Conservation (phyloP, 2,888 invertebrate species). For the Phortica magna region DNA sequence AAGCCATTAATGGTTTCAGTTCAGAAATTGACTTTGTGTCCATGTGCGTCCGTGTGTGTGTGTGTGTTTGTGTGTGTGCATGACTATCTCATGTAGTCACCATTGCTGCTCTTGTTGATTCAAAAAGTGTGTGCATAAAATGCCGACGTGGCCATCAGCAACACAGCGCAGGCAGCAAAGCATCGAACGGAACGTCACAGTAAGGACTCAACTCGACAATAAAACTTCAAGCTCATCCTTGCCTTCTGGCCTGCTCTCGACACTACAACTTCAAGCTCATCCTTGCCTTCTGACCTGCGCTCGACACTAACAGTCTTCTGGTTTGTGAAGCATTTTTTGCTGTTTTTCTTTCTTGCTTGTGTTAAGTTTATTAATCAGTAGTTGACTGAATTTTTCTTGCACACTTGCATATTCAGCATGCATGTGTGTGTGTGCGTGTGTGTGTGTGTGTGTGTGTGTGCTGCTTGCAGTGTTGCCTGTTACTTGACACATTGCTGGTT, state of each 20-base stretch:
- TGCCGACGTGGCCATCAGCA: too few species aligned
- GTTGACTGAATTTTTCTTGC: not conserved
- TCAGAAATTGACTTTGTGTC: conserved; percentile 15
- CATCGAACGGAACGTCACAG: not conserved
- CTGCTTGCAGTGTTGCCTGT: not conserved
- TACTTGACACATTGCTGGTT: too few species aligned
- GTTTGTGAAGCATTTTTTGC: conserved; percentile 32
- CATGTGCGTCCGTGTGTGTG: not conserved
- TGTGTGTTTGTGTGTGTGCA: not conserved
- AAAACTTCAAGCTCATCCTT: conserved; percentile 45
- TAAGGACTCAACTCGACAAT: conserved; percentile 1
- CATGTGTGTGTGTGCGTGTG: not conserved
- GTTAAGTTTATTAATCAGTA: conserved; percentile 22
- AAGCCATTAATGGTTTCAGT: conserved; percentile 8
- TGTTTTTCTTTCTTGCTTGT: conserved; percentile 56
- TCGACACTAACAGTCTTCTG: conserved; percentile 38
- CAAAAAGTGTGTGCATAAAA: conserved; percentile 37
- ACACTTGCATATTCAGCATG: not conserved
- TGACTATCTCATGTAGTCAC: conserved; percentile 63
- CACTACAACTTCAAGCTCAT: conserved; percentile 46
- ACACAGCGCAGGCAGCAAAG: not conserved
- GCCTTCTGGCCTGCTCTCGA: conserved; percentile 63
- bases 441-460: not conserved
- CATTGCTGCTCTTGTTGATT: conserved; percentile 33
- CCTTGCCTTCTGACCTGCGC: conserved; percentile 60